phyloP scores from a whole-genome alignment of 2,797 vertebrate species.

The Pantherophis alleghaniensis region DNA sequence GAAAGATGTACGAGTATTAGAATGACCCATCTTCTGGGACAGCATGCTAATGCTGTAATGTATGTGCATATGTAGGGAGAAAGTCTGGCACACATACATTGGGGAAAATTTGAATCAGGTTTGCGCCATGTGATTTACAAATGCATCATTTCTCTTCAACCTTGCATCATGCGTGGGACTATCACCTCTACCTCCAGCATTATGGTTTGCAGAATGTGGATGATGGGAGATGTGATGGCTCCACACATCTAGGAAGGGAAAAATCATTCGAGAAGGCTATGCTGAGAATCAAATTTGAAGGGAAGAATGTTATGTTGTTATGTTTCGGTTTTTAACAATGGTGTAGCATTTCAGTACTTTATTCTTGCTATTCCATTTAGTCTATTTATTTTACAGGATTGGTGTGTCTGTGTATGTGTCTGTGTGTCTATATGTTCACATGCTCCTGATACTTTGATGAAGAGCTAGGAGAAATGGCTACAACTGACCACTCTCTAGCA shows the following conservation, averaged over 20 bases:
- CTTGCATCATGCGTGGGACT: background rate
- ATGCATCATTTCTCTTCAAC: background rate
- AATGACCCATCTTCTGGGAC: background rate
- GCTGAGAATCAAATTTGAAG: background rate
- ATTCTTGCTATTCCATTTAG: background rate
- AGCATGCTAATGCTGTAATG: background rate
- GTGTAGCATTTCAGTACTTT: background rate
- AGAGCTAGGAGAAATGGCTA: background rate
- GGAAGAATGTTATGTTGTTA: background rate
- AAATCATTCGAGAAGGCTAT: background rate
- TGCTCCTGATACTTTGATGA: background rate
- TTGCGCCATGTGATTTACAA: background rate
- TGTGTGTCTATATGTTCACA: background rate
- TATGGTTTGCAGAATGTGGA: background rate
- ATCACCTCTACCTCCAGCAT: background rate
- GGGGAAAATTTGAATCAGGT: background rate
- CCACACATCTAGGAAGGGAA: background rate
- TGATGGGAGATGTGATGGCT: background rate
- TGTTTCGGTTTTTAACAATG: background rate
- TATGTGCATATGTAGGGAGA: too few species aligned
- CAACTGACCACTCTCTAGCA: background rate
- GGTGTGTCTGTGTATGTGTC: background rate
- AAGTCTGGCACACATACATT: background rate
- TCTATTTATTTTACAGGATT: background rate
- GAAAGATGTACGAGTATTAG: background rate